A percentile compares a stretch with the other conserved stretches of the same genome.
Evolutionary conservation across 2,888 invertebrate species (phyloP).

Genomic region (Chelonus formosanus): DNA sequence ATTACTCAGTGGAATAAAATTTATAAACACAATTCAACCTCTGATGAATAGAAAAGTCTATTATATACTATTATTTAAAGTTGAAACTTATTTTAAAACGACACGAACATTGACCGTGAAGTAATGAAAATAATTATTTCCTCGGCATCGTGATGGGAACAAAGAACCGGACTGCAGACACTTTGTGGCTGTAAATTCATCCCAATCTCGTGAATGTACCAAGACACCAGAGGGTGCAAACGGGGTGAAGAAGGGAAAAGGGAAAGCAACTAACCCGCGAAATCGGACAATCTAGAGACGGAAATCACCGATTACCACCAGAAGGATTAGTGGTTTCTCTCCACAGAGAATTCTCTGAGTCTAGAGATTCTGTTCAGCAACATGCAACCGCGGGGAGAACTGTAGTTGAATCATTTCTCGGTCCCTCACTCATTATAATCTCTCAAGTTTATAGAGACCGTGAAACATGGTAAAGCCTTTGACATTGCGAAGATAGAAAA

Average conservation of each 20-base stretch:
- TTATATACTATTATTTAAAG: not conserved
- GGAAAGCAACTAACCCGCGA: conserved; percentile 36
- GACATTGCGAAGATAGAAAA: too few species aligned
- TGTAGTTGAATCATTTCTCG: not conserved
- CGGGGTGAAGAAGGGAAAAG: conserved; percentile 23
- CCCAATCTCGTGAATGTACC: conserved; percentile 23
- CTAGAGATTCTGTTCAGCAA: conserved; percentile 3
- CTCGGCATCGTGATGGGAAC: conserved; percentile 20
- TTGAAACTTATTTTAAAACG: not conserved
- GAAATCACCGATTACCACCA: conserved; percentile 56
- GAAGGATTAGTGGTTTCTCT: conserved; percentile 54
- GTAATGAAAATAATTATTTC: conserved; percentile 48
- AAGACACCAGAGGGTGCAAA: conserved; percentile 7
- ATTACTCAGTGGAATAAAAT: too few species aligned
- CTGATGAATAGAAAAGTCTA: too few species aligned
- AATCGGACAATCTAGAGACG: conserved; percentile 52
- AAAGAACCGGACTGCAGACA: conserved; percentile 24
- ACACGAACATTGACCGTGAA: not conserved
- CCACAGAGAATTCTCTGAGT: conserved; percentile 24
- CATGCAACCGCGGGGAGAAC: conserved; percentile 18
- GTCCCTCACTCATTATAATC: conserved; percentile 3
- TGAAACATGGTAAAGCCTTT: too few species aligned
- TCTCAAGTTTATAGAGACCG: too few species aligned
- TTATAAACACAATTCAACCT: too few species aligned
- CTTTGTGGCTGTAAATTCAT: conserved; percentile 37